Evolutionary conservation across 2,797 vertebrate species (phyloP).

Genomic region (Sorex maritimensis): DNA sequence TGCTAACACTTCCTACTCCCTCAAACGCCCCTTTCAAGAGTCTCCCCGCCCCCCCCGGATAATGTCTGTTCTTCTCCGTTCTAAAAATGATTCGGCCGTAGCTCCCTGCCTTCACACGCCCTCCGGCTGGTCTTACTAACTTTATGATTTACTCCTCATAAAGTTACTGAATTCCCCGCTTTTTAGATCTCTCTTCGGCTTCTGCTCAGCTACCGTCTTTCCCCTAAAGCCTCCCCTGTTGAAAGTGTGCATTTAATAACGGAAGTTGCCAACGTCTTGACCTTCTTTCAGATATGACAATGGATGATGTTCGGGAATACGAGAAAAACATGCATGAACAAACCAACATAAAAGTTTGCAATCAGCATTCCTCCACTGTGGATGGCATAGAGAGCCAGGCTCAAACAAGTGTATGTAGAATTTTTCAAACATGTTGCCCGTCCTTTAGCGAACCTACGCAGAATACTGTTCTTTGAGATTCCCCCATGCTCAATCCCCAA

Average conservation of each 20-base stretch:
- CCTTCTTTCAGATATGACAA: slow-evolving; percentile 99
- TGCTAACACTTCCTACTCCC: slow-evolving; percentile 80
- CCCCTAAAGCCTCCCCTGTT: slow-evolving; percentile 85
- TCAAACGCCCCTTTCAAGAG: slow-evolving; percentile 80
- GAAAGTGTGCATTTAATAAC: slow-evolving; percentile 88
- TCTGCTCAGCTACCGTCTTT: slow-evolving; percentile 87
- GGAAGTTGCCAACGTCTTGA: slow-evolving; percentile 93
- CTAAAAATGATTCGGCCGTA: slow-evolving; percentile 86
- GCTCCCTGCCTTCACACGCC: slow-evolving; percentile 81
- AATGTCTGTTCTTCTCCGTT: slow-evolving; percentile 89
- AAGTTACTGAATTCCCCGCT: slow-evolving; percentile 90
- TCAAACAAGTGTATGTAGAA: slow-evolving; percentile 97
- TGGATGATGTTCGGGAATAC: slow-evolving; percentile 99
- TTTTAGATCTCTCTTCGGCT: slow-evolving; percentile 85
- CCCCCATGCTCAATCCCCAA: slow-evolving; percentile 10
- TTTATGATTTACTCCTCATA: slow-evolving; percentile 90
- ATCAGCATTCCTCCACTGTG: slow-evolving; percentile 96
- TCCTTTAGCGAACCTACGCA: slow-evolving; percentile 67
- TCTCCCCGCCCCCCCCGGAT: slow-evolving; percentile 81
- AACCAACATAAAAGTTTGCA: slow-evolving; percentile 99
- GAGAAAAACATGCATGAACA: slow-evolving; percentile 99
- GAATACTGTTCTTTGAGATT: slow-evolving; percentile 63
- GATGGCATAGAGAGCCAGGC: slow-evolving; percentile 97
- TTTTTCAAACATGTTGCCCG: slow-evolving; percentile 90
- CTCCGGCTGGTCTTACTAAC: slow-evolving; percentile 90